Conservation (phyloP, 2,888 invertebrate genomes). For the Acanthosepion lycidas region DNA sequence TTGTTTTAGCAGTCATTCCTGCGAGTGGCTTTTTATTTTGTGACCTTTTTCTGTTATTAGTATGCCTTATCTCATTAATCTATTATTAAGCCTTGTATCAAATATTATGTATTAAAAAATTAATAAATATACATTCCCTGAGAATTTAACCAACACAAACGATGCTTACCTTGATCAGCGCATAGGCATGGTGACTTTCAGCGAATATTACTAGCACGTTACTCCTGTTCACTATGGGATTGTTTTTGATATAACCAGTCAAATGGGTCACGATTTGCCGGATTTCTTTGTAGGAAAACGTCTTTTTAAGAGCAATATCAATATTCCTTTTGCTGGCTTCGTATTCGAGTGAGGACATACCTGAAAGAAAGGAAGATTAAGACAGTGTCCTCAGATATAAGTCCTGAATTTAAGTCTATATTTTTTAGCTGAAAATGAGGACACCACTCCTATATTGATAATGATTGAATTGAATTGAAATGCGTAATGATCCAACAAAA, state of each 20-base stretch:
- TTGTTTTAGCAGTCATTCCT: no score
- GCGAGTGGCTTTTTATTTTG: no score
- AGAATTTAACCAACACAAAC: background rate
- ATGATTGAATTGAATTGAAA: no score
- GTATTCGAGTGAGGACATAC: background rate
- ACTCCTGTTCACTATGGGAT: background rate
- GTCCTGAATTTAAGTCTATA: no score
- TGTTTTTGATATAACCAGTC: background rate
- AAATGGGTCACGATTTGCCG: background rate
- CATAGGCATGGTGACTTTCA: background rate
- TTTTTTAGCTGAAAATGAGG: no score
- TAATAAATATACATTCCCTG: no score
- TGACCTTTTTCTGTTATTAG: no score
- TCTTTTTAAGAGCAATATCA: constrained; percentile 34
- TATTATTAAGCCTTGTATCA: no score
- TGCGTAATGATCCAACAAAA: no score
- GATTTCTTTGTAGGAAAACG: background rate
- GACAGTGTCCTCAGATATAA: background rate
- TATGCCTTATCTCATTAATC: no score
- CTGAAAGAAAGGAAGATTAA: background rate
- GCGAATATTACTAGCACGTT: constrained; percentile 41
- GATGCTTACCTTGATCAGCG: background rate
- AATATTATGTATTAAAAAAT: no score
- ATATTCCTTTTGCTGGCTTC: constrained; percentile 36
- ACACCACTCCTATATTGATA: no score